Percentiles rank a stretch among this genome's conserved stretches.
Evolutionary conservation across 2,888 invertebrate genomes (phyloP).

Genomic region (Papilio gigon): DNA sequence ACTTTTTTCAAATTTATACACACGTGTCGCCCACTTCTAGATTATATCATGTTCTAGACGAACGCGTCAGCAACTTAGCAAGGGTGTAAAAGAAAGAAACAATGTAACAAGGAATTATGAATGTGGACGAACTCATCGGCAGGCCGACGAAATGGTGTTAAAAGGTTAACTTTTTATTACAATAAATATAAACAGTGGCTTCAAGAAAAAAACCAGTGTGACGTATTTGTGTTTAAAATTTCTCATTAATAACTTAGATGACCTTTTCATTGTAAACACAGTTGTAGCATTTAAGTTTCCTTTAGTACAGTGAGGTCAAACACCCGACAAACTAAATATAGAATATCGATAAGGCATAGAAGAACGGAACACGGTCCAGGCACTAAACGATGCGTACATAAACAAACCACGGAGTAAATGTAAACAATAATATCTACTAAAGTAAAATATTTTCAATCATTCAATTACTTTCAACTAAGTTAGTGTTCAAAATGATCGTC

Average conservation of each 20-base stretch:
- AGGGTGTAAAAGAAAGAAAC: too few species aligned
- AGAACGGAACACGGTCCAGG: constrained; percentile 27
- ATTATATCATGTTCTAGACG: background rate
- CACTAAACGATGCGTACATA: constrained; percentile 18
- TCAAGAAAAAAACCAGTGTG: too few species aligned
- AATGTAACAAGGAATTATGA: too few species aligned
- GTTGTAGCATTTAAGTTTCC: constrained; percentile 47
- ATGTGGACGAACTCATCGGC: too few species aligned
- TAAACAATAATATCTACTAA: background rate
- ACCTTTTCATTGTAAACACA: constrained; percentile 45
- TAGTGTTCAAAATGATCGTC: background rate
- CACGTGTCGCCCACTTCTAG: background rate
- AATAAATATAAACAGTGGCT: too few species aligned
- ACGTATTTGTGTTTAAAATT: too few species aligned
- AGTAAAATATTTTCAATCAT: background rate
- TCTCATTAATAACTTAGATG: background rate
- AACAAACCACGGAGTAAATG: background rate
- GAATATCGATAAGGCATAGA: constrained; percentile 31
- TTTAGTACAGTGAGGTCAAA: constrained; percentile 16
- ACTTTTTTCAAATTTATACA: background rate
- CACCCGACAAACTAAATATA: constrained; percentile 33
- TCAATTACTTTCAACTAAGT: too few species aligned
- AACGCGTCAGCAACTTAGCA: too few species aligned
- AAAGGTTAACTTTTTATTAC: too few species aligned
- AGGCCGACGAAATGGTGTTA: too few species aligned